phyloP scores from a whole-genome alignment of 2,113 vertebrate genomes.

The Baryphthengus martii region DNA sequence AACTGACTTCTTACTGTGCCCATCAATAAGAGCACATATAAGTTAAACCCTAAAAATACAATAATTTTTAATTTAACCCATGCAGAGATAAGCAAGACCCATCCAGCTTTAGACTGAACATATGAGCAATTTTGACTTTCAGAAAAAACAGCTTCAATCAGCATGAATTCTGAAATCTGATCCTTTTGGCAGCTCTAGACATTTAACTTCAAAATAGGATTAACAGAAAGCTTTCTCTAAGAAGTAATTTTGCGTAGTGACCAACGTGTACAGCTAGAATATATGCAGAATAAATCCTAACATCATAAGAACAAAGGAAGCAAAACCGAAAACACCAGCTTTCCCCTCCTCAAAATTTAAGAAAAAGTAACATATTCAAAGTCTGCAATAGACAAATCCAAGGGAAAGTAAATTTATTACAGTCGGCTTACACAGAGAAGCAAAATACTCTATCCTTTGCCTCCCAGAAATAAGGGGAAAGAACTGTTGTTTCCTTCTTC shows the following conservation, averaged over 20 bases:
- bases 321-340: not conserved
- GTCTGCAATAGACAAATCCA: not conserved
- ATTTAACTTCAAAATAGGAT: not conserved
- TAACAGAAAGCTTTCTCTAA: not conserved
- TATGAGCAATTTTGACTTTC: not conserved
- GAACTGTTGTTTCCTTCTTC: not conserved
- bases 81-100: not conserved
- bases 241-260: not conserved
- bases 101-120: not conserved
- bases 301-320: not conserved
- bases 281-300: not conserved
- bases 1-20: not conserved
- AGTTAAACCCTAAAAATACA: not conserved
- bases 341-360: not conserved
- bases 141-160: not conserved
- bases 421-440: not conserved
- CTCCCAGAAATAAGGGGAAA: not conserved
- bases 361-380: not conserved
- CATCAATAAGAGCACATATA: not conserved
- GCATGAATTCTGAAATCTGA: not conserved
- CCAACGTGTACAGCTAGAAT: not conserved
- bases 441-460: not conserved
- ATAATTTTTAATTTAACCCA: not conserved
- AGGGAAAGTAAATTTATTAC: not conserved
- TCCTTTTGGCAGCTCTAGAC: not conserved